A percentile compares a stretch with the other conserved stretches of the same genome.
Conservation (phyloP, 1,140 invertebrate species). For the Notospermus geniculatus region DNA sequence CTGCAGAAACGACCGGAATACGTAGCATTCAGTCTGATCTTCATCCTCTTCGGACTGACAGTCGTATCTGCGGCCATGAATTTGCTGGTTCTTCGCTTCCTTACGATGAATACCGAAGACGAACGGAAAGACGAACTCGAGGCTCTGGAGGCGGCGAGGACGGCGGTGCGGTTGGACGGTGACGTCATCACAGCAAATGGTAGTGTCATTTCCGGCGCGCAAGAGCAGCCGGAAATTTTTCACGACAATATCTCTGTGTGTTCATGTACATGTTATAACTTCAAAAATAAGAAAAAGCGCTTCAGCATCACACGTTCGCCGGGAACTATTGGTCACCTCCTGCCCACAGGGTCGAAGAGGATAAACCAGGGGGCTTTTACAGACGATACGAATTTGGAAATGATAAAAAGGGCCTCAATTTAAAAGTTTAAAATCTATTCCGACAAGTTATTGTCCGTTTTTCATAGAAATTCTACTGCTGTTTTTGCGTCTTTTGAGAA, state of each 20-base stretch:
- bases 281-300: slow-evolving; percentile 15
- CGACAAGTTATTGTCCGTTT: too few relatives aligned
- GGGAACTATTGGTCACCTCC: too few relatives aligned
- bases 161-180: slow-evolving; percentile 11
- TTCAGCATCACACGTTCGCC: too few relatives aligned
- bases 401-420: too few relatives aligned
- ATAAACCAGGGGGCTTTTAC: too few relatives aligned
- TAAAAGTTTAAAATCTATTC: too few relatives aligned
- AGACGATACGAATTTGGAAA: too few relatives aligned
- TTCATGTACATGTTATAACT: slow-evolving; percentile 73
- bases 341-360: too few relatives aligned
- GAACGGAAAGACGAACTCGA: slow-evolving; percentile 75
- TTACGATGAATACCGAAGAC: slow-evolving; percentile 93
- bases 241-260: slow-evolving; percentile 75
- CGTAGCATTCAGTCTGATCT: slow-evolving; percentile 94
- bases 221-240: slow-evolving; percentile 37
- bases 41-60: slow-evolving; percentile 95
- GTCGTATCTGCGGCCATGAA: slow-evolving; percentile 96
- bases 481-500: too few relatives aligned
- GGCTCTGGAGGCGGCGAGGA: slow-evolving; percentile 9
- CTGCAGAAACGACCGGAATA: slow-evolving; percentile 82
- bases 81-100: slow-evolving; percentile 89
- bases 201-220: slow-evolving; percentile 54
- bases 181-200: slow-evolving; percentile 57
- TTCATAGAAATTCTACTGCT: too few relatives aligned